Evolutionary conservation across 2,113 vertebrate genomes (phyloP).

Genomic region (Gila orcuttii): DNA sequence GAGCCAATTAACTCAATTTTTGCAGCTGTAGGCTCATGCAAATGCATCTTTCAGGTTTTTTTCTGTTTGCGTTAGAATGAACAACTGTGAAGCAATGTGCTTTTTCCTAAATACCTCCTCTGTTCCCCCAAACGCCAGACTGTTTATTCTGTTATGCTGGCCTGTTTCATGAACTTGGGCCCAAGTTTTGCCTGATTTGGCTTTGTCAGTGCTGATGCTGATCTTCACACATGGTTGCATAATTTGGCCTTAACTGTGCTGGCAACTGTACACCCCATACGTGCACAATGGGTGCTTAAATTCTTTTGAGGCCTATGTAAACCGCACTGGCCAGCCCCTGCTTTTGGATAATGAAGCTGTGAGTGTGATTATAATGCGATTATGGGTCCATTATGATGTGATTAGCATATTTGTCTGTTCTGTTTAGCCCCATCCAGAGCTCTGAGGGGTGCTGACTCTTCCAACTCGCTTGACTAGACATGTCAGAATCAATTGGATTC

Average conservation of each 20-base stretch:
- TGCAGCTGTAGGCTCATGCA: not conserved
- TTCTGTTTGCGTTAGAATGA: not conserved
- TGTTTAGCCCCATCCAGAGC: constrained; percentile 37
- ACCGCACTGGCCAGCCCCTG: constrained; percentile 45
- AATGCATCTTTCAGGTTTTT: not conserved
- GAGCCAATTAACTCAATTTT: not conserved
- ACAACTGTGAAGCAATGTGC: not conserved
- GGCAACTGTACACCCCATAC: constrained; percentile 34
- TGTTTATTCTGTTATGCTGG: not conserved
- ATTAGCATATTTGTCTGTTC: constrained; percentile 37
- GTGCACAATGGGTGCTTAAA: constrained; percentile 57
- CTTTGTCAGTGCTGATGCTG: constrained; percentile 37
- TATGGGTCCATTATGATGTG: constrained; percentile 66
- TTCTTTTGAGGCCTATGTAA: constrained; percentile 43
- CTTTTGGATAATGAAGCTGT: constrained; percentile 60
- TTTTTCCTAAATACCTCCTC: not conserved
- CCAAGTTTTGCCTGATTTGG: constrained; percentile 26
- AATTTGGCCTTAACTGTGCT: constrained; percentile 26
- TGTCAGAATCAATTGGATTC: constrained; percentile 32
- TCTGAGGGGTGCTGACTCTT: constrained; percentile 34
- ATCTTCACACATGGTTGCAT: constrained; percentile 42
- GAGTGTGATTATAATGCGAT: constrained; percentile 69
- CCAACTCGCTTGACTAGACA: constrained; percentile 23
- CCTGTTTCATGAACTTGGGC: not conserved
- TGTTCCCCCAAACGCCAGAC: not conserved